Evolutionary conservation across 2,113 vertebrate species (phyloP).

Genomic region (Rhegmatorhina hoffmannsi): DNA sequence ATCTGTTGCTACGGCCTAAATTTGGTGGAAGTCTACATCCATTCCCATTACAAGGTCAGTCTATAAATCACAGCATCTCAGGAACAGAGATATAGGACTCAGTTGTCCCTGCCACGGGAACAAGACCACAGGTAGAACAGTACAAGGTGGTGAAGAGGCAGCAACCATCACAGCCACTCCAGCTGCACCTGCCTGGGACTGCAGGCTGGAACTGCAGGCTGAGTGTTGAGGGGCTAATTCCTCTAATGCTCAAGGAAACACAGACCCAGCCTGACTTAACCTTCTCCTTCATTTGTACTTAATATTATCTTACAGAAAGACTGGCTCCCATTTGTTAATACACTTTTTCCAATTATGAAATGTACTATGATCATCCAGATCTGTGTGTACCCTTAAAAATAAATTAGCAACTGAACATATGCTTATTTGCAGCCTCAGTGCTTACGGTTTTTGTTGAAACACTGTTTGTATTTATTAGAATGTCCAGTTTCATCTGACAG

Average conservation of each 20-base stretch:
- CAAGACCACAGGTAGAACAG: rapidly evolving
- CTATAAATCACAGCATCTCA: background rate
- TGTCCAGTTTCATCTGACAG: background rate
- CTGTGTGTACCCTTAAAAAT: background rate
- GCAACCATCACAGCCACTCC: background rate
- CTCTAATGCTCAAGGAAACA: background rate
- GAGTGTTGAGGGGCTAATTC: background rate
- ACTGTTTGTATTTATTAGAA: background rate
- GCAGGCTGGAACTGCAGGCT: rapidly evolving
- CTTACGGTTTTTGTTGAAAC: background rate
- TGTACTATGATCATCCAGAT: background rate
- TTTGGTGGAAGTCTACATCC: background rate
- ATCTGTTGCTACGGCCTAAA: background rate
- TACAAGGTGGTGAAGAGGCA: rapidly evolving
- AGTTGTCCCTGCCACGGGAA: background rate
- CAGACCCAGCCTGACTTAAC: background rate
- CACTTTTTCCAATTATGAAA: background rate
- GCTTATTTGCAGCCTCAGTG: background rate
- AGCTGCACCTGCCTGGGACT: background rate
- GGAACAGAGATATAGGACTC: background rate
- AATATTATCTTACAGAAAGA: background rate
- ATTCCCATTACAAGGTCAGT: background rate
- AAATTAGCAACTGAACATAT: background rate
- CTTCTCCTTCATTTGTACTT: background rate
- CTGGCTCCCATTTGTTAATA: background rate